Base-by-base conservation (phyloP, 2,888 invertebrate species). In the Polymixis flavicincta region DNA sequence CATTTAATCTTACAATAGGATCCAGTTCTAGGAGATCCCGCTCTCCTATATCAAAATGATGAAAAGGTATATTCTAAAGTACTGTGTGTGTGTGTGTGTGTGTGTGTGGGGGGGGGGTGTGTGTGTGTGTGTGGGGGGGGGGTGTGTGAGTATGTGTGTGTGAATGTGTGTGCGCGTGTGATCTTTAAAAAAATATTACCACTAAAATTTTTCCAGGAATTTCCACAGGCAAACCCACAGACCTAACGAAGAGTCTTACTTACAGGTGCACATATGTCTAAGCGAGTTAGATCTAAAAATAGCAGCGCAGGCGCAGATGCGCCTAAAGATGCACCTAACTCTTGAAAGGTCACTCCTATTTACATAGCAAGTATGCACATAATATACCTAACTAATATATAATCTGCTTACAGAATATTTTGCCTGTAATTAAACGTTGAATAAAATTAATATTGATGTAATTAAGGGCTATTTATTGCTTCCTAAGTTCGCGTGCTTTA, bases 241-340 rank as follows among this genome's bases (percentile, higher is more conserved):
- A n/a, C 7, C n/a, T 1, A 71, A 66, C 82, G 17, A 63, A 84
- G 67, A 76, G 42, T 65, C 57, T 80, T 48, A 9, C 13, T 25
- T 67, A 76, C 83, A 82, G 83, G 81, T 80, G 84, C 69, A 70
- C 83, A 50, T 75, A 77, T 60, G 71, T 86, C 89, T 90, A 90
- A 90, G 86, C 89, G 71, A 85, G 85, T 92, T 92, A 93, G 92
- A 90, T 88, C 91, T 91, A 91, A 90, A 92, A 91, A 92, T 92
- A 92, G 88, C 66, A 55, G 42, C 83, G 91, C 92, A 93, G 90
- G 69, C 83, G 93, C 93, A 93, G 93, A 93, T 93, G 93, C 85
- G 70, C 85, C 83, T 86, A 84, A 84, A 81, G 85, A 85, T 86
- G 83, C 87, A 84, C 86, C 88, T 88, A 89, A 85, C 88, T 87